Percentiles rank a stretch among this genome's conserved stretches.
These are phyloP conservation scores for Parapristionchus giblindavisi DNA, from an alignment of 2,888 invertebrate species.

Conservation along the genomic window DNA sequence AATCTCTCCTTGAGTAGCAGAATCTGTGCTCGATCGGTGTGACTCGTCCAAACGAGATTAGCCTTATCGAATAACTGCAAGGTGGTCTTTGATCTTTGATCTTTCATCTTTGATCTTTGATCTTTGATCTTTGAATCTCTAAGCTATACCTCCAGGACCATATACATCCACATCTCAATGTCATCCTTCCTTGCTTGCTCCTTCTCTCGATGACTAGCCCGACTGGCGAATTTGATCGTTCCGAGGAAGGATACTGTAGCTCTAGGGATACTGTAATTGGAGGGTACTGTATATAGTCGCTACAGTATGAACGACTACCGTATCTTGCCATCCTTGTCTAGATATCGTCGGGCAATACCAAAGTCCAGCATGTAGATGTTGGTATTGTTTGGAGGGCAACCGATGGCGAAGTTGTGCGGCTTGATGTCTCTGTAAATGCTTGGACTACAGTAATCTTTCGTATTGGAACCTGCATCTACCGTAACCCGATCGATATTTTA, in stretches of 20 bases:
- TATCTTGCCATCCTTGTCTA: background rate
- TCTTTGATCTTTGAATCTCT: too few relatives aligned
- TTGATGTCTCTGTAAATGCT: slow-evolving; percentile 33
- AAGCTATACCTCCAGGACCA: slow-evolving; percentile 26
- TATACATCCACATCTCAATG: slow-evolving; percentile 21
- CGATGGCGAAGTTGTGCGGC: slow-evolving; percentile 30
- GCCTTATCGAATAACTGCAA: too few relatives aligned
- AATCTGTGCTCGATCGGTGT: too few relatives aligned
- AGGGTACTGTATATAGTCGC: too few relatives aligned
- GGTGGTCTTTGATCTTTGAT: too few relatives aligned
- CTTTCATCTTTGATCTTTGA: too few relatives aligned
- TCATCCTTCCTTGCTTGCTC: slow-evolving; percentile 23
- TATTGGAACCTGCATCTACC: too few relatives aligned
- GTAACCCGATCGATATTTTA: too few relatives aligned
- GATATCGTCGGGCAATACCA: slow-evolving; percentile 7
- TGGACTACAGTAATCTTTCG: too few relatives aligned
- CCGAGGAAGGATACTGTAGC: slow-evolving; percentile 19
- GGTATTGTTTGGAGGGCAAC: background rate
- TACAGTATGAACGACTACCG: too few relatives aligned
- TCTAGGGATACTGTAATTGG: slow-evolving; percentile 24
- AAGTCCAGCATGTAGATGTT: slow-evolving; percentile 34
- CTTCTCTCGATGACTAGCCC: slow-evolving; percentile 18
- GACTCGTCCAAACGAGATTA: too few relatives aligned
- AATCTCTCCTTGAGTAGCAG: too few relatives aligned
- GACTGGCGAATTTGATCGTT: slow-evolving; percentile 11